phyloP scores from a whole-genome alignment of 2,797 vertebrate species.

The Paramormyrops hopkinsi region DNA sequence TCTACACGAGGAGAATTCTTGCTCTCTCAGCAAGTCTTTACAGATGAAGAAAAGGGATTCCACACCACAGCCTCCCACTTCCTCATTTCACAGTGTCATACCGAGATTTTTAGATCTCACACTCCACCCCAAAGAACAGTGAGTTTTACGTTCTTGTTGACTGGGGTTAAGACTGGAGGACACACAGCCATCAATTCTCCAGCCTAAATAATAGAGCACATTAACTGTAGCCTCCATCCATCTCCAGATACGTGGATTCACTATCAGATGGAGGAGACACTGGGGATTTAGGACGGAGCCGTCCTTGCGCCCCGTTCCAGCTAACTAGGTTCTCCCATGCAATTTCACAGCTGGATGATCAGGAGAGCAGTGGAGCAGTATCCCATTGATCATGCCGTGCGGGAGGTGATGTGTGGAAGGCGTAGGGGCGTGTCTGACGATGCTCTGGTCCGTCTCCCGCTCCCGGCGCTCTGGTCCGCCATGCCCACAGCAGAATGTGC shows the following conservation, averaged over 20 bases:
- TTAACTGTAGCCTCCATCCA: not conserved
- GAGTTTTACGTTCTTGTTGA: not conserved
- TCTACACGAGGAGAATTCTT: not conserved
- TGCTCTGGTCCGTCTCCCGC: not conserved
- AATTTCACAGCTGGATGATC: constrained; percentile 35
- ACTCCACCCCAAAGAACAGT: constrained; percentile 10
- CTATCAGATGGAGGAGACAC: not conserved
- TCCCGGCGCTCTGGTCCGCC: not conserved
- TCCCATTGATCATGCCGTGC: constrained; percentile 24
- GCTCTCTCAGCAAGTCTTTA: not conserved
- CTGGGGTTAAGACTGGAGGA: not conserved
- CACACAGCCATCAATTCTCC: not conserved
- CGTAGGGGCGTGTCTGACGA: not conserved
- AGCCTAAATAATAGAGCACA: not conserved
- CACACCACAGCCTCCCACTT: not conserved
- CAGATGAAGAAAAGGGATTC: not conserved
- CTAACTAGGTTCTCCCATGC: not conserved
- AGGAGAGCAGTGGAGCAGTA: constrained; percentile 23
- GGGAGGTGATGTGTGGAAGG: not conserved
- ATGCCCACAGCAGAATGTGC: not conserved
- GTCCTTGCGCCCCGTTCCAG: not conserved
- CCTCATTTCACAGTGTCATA: not conserved
- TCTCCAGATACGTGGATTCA: not conserved
- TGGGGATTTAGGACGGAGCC: not conserved
- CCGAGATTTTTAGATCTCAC: not conserved